Percentiles rank a stretch among this genome's conserved stretches.
Conservation (phyloP, 2,113 vertebrate genomes). For the Silurus meridionalis region DNA sequence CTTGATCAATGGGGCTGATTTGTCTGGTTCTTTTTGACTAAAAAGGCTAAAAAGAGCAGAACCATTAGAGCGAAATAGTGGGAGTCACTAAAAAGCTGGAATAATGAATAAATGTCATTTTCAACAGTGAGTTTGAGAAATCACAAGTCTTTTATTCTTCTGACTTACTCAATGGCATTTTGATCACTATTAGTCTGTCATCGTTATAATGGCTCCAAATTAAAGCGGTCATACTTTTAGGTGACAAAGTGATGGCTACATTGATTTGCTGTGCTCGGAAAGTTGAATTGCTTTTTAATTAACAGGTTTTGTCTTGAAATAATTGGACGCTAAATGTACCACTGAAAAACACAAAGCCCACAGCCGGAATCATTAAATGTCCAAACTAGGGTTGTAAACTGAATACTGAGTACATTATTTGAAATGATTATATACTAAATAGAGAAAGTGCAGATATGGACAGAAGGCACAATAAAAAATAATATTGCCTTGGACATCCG, state of each 20-base stretch:
- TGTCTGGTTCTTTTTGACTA: slow-evolving; percentile 7
- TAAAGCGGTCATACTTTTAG: background rate
- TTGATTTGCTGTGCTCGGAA: background rate
- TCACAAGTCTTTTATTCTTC: background rate
- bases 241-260: background rate
- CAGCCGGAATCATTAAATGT: background rate
- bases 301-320: background rate
- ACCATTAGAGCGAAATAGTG: background rate
- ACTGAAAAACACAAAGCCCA: background rate
- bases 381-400: background rate
- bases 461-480: background rate
- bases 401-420: background rate
- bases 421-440: background rate
- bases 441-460: background rate
- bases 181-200: slow-evolving; percentile 25
- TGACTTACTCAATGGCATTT: slow-evolving; percentile 6
- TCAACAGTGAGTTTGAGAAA: background rate
- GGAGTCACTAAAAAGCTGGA: slow-evolving; percentile 17
- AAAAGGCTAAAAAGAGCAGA: slow-evolving; percentile 15
- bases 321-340: background rate
- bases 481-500: background rate
- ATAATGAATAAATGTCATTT: slow-evolving; percentile 30
- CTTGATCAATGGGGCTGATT: slow-evolving; percentile 33
- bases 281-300: slow-evolving; percentile 5
- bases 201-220: slow-evolving; percentile 1